Evolutionary conservation across 2,113 vertebrate genomes (phyloP).

Genomic region (Cochlearius cochlearius): DNA sequence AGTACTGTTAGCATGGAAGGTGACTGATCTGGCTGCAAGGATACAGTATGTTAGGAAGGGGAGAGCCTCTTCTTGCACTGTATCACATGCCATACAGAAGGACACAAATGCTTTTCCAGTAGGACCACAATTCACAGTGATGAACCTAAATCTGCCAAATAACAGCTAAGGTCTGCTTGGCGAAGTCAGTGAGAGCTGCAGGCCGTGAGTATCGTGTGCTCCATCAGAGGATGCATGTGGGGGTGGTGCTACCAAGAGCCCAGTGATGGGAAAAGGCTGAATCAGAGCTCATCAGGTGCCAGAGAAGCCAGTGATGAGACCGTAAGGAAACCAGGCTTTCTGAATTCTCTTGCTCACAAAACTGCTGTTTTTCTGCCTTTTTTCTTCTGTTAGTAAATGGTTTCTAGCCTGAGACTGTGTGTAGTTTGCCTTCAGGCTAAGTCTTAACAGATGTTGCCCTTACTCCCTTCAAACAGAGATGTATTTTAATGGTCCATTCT

Average conservation of each 20-base stretch:
- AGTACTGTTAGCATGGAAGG: accelerated
- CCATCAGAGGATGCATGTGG: background rate
- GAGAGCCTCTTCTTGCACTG: background rate
- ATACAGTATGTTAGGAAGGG: background rate
- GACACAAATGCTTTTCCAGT: background rate
- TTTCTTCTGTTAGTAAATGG: background rate
- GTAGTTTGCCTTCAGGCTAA: background rate
- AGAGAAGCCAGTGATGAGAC: background rate
- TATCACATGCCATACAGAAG: background rate
- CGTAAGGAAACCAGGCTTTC: background rate
- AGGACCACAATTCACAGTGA: background rate
- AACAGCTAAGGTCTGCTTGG: background rate
- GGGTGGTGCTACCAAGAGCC: background rate
- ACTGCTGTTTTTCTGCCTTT: background rate
- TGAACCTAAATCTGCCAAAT: background rate
- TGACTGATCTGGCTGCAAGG: background rate
- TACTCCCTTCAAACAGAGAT: background rate
- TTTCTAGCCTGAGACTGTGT: background rate
- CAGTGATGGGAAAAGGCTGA: background rate
- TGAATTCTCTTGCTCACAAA: background rate
- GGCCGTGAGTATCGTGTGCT: background rate
- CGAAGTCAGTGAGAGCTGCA: background rate
- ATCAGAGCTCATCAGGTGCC: background rate
- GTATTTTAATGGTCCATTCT: background rate
- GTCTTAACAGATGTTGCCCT: background rate